These are phyloP conservation scores for Contarinia nasturtii DNA, from an alignment of 1,140 invertebrate genomes.

Conservation along the genomic window DNA sequence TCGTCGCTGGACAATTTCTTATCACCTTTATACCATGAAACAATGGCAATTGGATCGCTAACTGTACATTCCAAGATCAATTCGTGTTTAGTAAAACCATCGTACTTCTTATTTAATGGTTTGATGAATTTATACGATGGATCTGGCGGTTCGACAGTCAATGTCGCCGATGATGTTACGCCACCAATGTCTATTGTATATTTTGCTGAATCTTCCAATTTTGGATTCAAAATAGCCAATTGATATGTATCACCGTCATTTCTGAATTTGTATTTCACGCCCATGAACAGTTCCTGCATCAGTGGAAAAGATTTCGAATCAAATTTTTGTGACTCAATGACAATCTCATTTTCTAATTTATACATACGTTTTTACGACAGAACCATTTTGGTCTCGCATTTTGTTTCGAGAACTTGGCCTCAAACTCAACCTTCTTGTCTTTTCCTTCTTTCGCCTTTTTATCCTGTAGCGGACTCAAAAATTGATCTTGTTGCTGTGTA, in stretches of 20 bases:
- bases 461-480: conserved; percentile 86
- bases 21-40: conserved; percentile 85
- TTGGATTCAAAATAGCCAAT: conserved; percentile 75
- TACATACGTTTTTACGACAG: conserved; percentile 78
- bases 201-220: conserved; percentile 91
- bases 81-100: conserved; percentile 80
- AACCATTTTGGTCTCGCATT: conserved; percentile 85
- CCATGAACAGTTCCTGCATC: conserved; percentile 69
- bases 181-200: conserved; percentile 92
- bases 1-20: conserved; percentile 59
- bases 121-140: conserved; percentile 86
- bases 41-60: conserved; percentile 80
- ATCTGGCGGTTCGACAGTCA: conserved; percentile 93
- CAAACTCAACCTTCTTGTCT: conserved; percentile 83
- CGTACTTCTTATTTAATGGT: conserved; percentile 66
- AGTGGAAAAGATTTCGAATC: conserved; percentile 5
- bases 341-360: background rate
- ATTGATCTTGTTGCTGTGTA: conserved; percentile 78
- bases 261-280: conserved; percentile 84
- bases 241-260: conserved; percentile 79
- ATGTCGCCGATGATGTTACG: conserved; percentile 64
- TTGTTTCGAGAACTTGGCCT: conserved; percentile 75
- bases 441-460: conserved; percentile 90
- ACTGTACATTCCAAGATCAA: conserved; percentile 80
- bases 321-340: background rate